Evolutionary conservation across 2,888 invertebrate genomes (phyloP), one percentile per base, ranked within the genome.

Genomic region (Minunthozetes semirufus): DNA sequence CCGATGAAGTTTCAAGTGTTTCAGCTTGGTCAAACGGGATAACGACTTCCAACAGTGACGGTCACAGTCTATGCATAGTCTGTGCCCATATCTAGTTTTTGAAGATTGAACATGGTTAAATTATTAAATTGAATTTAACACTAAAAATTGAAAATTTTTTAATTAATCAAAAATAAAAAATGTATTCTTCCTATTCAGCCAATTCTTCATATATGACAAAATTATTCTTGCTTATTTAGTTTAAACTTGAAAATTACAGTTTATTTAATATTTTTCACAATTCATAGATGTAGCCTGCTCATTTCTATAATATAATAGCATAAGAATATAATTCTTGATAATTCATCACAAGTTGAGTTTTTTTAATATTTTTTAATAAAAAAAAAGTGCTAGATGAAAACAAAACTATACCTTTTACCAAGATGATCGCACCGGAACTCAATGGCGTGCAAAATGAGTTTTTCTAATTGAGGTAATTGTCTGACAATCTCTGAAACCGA

Each of bases 341-440:
- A 46, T 46, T 46, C 15, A 11, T 46, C 15, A 46, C 15, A 46
- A 46, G 15, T 46, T 46, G 15, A 46, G 15, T 46, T 46, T 11
- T 46, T 46, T n/a, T n/a, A n/a, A n/a, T n/a, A 46, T 46, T 46
- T 11, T 46, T 46, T 46, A 46, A 46, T 46, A 46, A 46, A 11
- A 46, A 46, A 8, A 46, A 46, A 8, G 15, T 11, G 46, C 15
- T 11, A 46, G 8, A 15, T 46, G 46, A 46, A 46, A 11, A 46
- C 9, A 46, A 11, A 22, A 1, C 22, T 22, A 29, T 68, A 74
- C 74, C 74, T 48, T 56, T 56, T 74, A 9, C 70, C 33, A n/a
- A 70, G 22, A 33, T 74, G 74, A 53, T 74, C 74, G 68, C 74
- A 74, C 29, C 71, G 22, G 38, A 74, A 74, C 59, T 74, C 74